Base-by-base conservation (phyloP, 2,888 invertebrate species). In the Azorinus chamasolen region DNA sequence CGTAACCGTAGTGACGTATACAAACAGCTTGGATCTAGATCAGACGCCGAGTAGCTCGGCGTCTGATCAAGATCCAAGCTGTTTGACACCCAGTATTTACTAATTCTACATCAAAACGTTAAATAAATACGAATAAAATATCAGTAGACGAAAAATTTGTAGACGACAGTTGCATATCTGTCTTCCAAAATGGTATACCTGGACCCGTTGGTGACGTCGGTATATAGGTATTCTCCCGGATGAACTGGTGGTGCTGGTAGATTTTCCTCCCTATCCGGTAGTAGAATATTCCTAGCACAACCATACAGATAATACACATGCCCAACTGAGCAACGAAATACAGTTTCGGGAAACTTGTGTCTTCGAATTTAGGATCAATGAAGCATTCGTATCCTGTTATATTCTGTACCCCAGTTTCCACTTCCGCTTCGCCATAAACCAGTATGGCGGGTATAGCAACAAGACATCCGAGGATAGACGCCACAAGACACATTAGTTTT, bases 371-470 rank as follows among this genome's bases (percentile, higher is more conserved):
- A 18, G 86, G 82, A 48, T 84, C 78, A 8, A 83, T 83, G 55
- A 87, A 86, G 46, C 90, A 90, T 64, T 89, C 88, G 18, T 65
- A 76, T 4, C 88, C 90, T 1, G 75, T 75, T 1, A 88, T 65
- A 46, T 83, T 83, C 6, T 71, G 27, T 8, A 84, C 74, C 6
- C 71, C 83, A 0, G 88, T 84, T 10, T 86, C 82, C 0, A 83
- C 81, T 0, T 74, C 72, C n/a, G 83, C 61, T 8, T 80, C 69
- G 6, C 88, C 89, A 61, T 85, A 87, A 14, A 89, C 66, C 24
- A 83, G 55, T 8, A 83, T 55, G 3, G 84, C 79, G 1, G 84
- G 84, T 14, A 82, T 57, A 2, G 87, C 83, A 20, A 89, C 82
- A 12, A 87, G 61, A 24, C 84, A 72, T 3, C 86, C 83, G 5